Evolutionary conservation across 2,113 vertebrate species (phyloP).

Genomic region (Stomatorhinus ivindoensis): DNA sequence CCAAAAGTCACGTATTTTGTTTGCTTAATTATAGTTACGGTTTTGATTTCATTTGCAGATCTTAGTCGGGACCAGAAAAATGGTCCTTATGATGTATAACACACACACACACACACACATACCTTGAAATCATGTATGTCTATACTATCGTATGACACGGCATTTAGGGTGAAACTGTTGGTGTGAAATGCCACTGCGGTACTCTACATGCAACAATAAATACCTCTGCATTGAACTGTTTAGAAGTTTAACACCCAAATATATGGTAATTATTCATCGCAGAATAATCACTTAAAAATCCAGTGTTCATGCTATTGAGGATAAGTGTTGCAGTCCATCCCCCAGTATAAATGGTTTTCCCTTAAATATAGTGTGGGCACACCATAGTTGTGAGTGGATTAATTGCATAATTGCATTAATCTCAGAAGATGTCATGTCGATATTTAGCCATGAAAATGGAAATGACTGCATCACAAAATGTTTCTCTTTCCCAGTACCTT

Average conservation of each 20-base stretch:
- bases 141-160: background rate
- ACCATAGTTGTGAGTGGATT: background rate
- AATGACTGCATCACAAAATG: background rate
- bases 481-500: background rate
- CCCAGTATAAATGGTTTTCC: background rate
- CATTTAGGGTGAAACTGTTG: background rate
- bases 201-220: background rate
- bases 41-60: too few species aligned
- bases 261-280: background rate
- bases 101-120: background rate
- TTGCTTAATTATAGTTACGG: too few species aligned
- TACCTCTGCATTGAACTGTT: background rate
- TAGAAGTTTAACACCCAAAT: background rate
- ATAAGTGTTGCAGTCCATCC: background rate
- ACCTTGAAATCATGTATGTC: background rate
- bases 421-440: background rate
- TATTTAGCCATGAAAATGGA: background rate
- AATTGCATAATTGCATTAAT: background rate
- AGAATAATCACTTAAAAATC: background rate
- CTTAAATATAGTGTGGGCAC: background rate
- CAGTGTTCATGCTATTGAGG: background rate
- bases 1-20: too few species aligned
- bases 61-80: too few species aligned
- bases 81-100: too few species aligned
- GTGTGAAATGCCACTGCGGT: background rate